A percentile compares a stretch with the other conserved stretches of the same genome.
These are phyloP conservation scores for Podargus strigoides DNA, from an alignment of 2,797 vertebrate species.

Conservation along the genomic window DNA sequence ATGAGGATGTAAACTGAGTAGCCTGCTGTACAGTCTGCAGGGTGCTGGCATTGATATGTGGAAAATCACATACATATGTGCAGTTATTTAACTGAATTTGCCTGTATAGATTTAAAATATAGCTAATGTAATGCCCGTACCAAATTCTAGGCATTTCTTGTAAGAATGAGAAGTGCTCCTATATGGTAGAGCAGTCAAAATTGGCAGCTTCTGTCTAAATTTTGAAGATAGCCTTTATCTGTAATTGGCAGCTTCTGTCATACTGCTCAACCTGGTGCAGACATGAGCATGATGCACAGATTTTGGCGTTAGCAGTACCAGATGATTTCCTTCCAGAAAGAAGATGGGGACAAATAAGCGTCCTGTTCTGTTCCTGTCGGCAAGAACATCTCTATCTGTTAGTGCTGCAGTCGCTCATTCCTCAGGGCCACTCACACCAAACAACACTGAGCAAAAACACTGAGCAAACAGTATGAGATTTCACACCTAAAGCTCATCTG, in stretches of 20 bases:
- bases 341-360: background rate
- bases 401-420: background rate
- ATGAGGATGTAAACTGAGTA: background rate
- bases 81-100: background rate
- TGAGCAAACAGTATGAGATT: background rate
- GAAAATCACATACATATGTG: slow-evolving; percentile 7
- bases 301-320: background rate
- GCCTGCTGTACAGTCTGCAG: background rate
- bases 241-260: background rate
- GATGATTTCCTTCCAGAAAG: slow-evolving; percentile 13
- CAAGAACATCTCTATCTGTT: background rate
- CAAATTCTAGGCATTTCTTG: background rate
- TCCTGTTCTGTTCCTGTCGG: slow-evolving; percentile 26
- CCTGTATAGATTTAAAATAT: background rate
- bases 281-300: background rate
- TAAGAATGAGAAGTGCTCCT: background rate
- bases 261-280: background rate
- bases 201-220: background rate
- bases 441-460: background rate
- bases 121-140: background rate
- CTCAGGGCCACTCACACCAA: background rate
- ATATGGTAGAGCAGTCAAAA: background rate
- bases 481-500: background rate
- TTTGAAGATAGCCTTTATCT: background rate
- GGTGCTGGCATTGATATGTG: background rate